These are phyloP conservation scores for Tenebrosternarchus preto DNA, from an alignment of 2,113 vertebrate species.

Conservation along the genomic window DNA sequence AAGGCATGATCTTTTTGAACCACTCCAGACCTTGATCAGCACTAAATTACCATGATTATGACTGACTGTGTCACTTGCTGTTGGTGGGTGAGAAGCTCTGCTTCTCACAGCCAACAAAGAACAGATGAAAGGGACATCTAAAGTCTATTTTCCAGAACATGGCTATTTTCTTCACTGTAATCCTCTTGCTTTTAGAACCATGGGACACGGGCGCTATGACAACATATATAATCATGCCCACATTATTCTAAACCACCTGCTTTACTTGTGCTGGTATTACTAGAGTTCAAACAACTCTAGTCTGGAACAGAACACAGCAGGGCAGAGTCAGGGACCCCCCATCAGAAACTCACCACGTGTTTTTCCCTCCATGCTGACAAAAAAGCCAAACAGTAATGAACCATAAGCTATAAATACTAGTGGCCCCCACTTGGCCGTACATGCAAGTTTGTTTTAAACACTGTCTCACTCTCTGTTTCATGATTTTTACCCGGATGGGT, in stretches of 20 bases:
- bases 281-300: no score
- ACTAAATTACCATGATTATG: constrained; percentile 11
- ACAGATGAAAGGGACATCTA: background rate
- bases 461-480: background rate
- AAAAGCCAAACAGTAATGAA: background rate
- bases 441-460: no score
- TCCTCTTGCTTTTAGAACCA: background rate
- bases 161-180: background rate
- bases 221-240: background rate
- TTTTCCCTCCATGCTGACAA: background rate
- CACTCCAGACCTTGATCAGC: background rate
- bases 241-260: background rate
- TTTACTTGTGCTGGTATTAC: no score
- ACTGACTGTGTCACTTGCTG: constrained; percentile 4
- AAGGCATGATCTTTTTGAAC: background rate
- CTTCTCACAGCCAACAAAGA: background rate
- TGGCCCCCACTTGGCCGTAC: no score
- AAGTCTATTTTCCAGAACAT: background rate
- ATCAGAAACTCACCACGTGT: no score
- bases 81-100: background rate
- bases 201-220: background rate
- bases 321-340: no score
- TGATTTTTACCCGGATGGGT: background rate
- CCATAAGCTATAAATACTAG: no score
- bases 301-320: no score